These are phyloP conservation scores for Adelosebastes latens DNA, from an alignment of 2,797 vertebrate species.

Conservation along the genomic window DNA sequence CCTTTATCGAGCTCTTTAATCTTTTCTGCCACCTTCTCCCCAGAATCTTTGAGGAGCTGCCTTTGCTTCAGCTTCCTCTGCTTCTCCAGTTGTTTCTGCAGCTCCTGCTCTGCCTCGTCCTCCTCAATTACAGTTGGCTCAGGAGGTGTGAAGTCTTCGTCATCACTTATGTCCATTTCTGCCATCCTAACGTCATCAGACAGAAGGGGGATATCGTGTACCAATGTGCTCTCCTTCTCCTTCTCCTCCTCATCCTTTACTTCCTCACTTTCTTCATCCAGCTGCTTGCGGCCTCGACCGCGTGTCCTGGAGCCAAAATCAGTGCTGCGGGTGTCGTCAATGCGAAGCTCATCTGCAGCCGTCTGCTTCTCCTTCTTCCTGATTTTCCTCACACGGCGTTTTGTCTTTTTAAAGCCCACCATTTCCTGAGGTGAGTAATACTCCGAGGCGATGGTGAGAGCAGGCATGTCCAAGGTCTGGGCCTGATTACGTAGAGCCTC, in stretches of 20 bases:
- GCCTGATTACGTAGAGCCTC: conserved; percentile 86
- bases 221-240: not conserved
- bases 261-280: conserved; percentile 17
- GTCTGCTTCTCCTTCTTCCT: conserved; percentile 87
- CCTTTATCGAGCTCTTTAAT: conserved; percentile 69
- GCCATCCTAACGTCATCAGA: conserved; percentile 89
- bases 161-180: conserved; percentile 93
- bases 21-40: conserved; percentile 86
- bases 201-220: conserved; percentile 40
- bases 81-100: conserved; percentile 94
- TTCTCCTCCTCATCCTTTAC: conserved; percentile 36
- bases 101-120: conserved; percentile 90
- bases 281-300: conserved; percentile 64
- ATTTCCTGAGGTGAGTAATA: conserved; percentile 92
- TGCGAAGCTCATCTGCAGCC: conserved; percentile 64
- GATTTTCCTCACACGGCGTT: conserved; percentile 88
- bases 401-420: conserved; percentile 92
- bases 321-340: conserved; percentile 78
- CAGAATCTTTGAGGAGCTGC: conserved; percentile 87
- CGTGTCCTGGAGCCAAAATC: conserved; percentile 90
- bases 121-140: conserved; percentile 85
- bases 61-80: conserved; percentile 88
- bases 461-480: conserved; percentile 85
- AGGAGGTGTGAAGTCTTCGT: conserved; percentile 70
- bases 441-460: conserved; percentile 86